Base-by-base conservation (phyloP, 2,113 vertebrate species). In the Halichoerus grypus region DNA sequence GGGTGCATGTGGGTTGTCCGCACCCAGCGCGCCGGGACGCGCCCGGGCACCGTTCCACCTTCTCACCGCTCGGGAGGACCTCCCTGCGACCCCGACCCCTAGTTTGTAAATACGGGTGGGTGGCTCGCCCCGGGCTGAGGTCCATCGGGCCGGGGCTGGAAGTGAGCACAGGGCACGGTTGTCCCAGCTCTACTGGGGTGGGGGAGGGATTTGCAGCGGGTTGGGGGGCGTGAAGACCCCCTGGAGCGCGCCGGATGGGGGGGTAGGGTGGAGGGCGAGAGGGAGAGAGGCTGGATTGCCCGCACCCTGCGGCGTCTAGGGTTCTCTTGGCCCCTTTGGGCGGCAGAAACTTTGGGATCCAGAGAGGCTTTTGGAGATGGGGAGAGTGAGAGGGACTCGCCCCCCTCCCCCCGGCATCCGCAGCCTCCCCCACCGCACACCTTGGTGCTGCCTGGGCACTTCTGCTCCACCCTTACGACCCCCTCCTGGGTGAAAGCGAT, bases 301-400 rank as follows among this genome's bases (percentile, higher is more conserved):
- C 1, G 21, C 28, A 5, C 36, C 42, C 63, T 55, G 57, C 4
- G 6, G 67, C 33, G 33, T 19, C 71, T 57, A 46, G 33, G 61
- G 42, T 31, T 51, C 19, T 39, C 10, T 9, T 1, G 22, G 33
- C 18, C 82, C 87, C 65, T 87, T 53, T 24, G 86, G 86, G 89
- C 11, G 22, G 3, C 36, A 57, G 49, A 96, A 97, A 97, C 91
- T 97, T 96, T 76, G 94, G 51, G 53, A 31, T n/a, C 39, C 22
- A 2, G 85, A 42, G 39, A 89, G 84, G 69, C 46, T 82, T 59
- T 7, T 24, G 5, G 65, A 39, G 21, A 10, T 22, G 4, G 3
- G 39, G 31, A 21, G 7, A 39, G 42, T 8, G 33, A n/a, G 55
- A 28, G 7, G 69, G 59, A 22, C 49, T 57, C 8, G 49, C 1